Percentiles rank a stretch among this genome's conserved stretches.
These are phyloP conservation scores for Spheniscus mendiculus DNA, from an alignment of 2,113 vertebrate genomes.

Conservation along the genomic window DNA sequence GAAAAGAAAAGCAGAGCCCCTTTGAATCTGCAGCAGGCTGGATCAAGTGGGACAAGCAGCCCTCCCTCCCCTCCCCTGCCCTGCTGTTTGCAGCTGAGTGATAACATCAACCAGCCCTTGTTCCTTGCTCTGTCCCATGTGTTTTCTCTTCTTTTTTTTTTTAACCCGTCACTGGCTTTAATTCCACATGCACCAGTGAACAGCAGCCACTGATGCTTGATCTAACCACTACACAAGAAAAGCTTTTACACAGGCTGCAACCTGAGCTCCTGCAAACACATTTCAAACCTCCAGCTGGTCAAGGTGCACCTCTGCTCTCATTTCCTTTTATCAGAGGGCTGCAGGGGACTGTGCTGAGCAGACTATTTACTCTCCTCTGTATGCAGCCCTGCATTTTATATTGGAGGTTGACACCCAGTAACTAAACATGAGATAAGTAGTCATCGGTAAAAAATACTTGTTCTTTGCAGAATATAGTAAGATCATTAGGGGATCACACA, in stretches of 20 bases:
- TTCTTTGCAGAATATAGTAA: background rate
- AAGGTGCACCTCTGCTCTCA: slow-evolving; percentile 31
- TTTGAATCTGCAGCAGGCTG: background rate
- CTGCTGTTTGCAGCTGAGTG: background rate
- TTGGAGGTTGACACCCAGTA: background rate
- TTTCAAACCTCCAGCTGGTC: slow-evolving; percentile 25
- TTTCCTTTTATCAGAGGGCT: slow-evolving; percentile 11
- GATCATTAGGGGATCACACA: background rate
- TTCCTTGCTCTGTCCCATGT: background rate
- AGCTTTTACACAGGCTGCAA: slow-evolving; percentile 36
- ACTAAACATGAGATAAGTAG: slow-evolving; percentile 6
- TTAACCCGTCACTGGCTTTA: background rate
- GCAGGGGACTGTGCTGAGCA: background rate
- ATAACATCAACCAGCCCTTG: background rate
- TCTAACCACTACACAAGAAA: background rate
- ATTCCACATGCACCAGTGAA: slow-evolving; percentile 25
- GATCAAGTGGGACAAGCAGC: background rate
- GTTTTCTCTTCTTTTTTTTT: background rate
- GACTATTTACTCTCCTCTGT: background rate
- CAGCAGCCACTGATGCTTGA: background rate
- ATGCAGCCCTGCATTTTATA: background rate
- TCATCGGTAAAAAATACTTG: background rate
- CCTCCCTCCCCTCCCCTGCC: background rate
- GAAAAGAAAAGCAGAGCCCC: background rate
- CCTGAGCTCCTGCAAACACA: slow-evolving; percentile 46